Base-by-base conservation (phyloP, 2,113 vertebrate genomes). In the Gallinago undulata region DNA sequence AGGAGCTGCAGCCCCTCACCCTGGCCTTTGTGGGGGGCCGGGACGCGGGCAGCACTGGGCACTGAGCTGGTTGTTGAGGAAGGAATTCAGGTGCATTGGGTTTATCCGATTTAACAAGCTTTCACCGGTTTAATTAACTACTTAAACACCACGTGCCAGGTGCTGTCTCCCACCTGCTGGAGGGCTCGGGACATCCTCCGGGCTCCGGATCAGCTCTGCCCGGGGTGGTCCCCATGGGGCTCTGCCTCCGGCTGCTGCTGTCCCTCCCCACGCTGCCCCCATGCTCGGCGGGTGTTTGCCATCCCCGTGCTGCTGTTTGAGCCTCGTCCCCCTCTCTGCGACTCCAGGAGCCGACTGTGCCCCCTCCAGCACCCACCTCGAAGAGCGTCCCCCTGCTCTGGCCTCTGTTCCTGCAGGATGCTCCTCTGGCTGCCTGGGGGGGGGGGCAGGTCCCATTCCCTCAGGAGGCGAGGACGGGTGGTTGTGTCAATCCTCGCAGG, bases 31-130 rank as follows among this genome's bases (percentile, higher is more conserved):
- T 21, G 10, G 56, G 3, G 23, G 41, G 7, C 7, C 3, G 3
- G 24, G 50, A 33, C 4, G 25, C 22, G 2, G 62, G 73, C 90
- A 48, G 53, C 0, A 0, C 19, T 1, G 7, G 16, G 72, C 73
- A 1, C 48, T 31, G 64, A 12, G 23, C 74, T n/a, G 56, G 31
- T n/a, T 89, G 27, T 7, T 7, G 1, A n/a, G 83, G 86, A 39
- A 92, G 93, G 91, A 94, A 94, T 90, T 90, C 8, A 7, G 85
- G 62, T 19, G 1, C 43, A 0, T 19, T 72, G 76, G 5, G 25
- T 68, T 96, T 10, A 95, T 95, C 72, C 30, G 33, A 90, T 95
- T 96, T 35, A 85, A 47, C 77, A 30, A 66, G 57, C 83, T 85
- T 76, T 68, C 43, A 7, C 37, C 39, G 86, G 9, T 95, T 95